Evolutionary conservation across 1,140 invertebrate species (phyloP), one percentile per base, ranked within the genome.

Genomic region (Tetramorium alpestre): DNA sequence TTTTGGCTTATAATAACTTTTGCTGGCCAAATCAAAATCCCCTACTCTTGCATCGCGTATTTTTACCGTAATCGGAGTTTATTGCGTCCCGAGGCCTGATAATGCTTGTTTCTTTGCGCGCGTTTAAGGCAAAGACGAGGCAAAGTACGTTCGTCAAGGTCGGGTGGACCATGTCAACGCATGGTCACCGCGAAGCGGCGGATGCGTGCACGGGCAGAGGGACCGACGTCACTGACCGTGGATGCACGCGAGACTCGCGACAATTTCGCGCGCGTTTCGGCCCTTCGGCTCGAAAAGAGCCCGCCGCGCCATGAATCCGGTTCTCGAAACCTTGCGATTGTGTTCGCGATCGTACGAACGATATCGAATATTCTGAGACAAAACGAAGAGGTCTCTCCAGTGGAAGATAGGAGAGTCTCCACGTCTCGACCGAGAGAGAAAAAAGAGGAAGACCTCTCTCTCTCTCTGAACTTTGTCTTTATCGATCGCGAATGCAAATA

Each of bases 141-240:
- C 62, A n/a, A 81, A 81, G 49, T 84, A 62, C 54, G 25, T 75
- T 73, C 64, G 51, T 49, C 87, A 91, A 91, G 89, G 89, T 88
- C 87, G 84, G 82, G 72, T 76, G 67, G 54, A 33, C 56, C 81
- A 90, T 78, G 65, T 88, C 76, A 69, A 77, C 49, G 47, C 56
- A 54, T 72, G 44, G 33, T 25, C 65, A 78, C 85, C 75, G 76
- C 80, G 49, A 85, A 89, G 56, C 87, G 33, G 60, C 82, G 76
- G 82, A 70, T 49, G 33, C 49, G 38, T 54, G 85, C 38, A 10
- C 33, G 44, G 16, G 47, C 38, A 28, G 41, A 58, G 64, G 86
- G 54, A 75, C 51, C 87, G 85, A 89, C 90, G 90, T 91, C 88
- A 91, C 90, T 91, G 88, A 91, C 89, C 90, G 89, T 86, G 67